A percentile compares a stretch with the other conserved stretches of the same genome.
Conservation (phyloP, 1,140 invertebrate species). For the Tigriopus japonicus region DNA sequence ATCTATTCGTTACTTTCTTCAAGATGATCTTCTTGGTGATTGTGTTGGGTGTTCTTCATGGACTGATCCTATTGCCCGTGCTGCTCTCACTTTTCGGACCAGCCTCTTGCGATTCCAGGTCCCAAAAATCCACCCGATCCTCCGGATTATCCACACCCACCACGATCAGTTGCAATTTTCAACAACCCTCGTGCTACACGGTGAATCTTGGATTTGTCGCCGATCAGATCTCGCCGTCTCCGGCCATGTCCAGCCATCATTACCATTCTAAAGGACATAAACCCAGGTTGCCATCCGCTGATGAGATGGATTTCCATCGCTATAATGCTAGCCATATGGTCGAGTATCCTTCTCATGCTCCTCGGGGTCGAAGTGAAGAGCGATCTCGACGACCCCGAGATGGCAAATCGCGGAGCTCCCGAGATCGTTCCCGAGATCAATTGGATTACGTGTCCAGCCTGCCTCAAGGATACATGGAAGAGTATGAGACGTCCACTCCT, state of each 20-base stretch:
- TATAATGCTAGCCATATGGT: not conserved
- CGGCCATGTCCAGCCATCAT: not conserved
- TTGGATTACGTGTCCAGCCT: no score
- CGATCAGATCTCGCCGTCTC: not conserved
- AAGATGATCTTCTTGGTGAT: constrained; percentile 94
- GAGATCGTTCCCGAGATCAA: no score
- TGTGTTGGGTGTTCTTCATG: constrained; percentile 81
- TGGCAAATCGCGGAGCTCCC: no score
- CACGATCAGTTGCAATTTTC: not conserved
- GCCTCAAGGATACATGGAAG: no score
- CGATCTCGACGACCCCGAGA: not conserved
- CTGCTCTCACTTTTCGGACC: constrained; percentile 70
- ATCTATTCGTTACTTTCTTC: constrained; percentile 93
- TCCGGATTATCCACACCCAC: constrained; percentile 4
- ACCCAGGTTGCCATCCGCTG: not conserved
- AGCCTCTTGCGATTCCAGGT: constrained; percentile 37
- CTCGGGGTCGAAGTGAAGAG: not conserved
- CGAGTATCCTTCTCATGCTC: not conserved
- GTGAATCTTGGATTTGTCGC: constrained; percentile 3
- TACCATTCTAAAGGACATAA: not conserved
- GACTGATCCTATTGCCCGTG: constrained; percentile 75
- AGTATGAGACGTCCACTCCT: no score
- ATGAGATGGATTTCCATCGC: not conserved
- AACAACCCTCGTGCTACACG: constrained; percentile 1
- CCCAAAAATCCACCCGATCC: not conserved